phyloP scores from a whole-genome alignment of 2,113 vertebrate genomes.

The Mus pahari region DNA sequence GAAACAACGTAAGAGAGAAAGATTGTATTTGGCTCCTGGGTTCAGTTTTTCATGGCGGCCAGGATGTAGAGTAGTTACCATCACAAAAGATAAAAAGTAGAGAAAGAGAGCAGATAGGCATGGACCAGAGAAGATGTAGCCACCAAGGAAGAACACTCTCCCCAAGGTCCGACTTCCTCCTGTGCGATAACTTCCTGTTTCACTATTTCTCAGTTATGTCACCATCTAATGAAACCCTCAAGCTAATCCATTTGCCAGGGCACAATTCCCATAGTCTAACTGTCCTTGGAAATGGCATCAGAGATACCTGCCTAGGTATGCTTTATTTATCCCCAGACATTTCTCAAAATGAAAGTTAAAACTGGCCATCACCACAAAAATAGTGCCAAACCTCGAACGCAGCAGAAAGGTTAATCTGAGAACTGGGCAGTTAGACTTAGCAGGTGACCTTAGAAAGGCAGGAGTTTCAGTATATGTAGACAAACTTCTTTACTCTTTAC shows the following conservation, averaged over 20 bases:
- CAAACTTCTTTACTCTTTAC: background rate
- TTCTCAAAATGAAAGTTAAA: background rate
- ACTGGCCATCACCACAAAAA: background rate
- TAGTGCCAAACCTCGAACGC: background rate
- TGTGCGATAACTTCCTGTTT: background rate
- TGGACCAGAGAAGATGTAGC: background rate
- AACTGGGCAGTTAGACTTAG: conserved; percentile 6
- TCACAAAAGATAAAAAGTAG: background rate
- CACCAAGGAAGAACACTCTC: background rate
- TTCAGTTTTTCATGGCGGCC: background rate
- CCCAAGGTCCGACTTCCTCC: no score
- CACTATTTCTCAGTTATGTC: background rate
- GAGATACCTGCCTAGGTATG: background rate
- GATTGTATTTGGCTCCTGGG: background rate
- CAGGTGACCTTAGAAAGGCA: background rate
- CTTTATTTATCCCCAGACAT: background rate
- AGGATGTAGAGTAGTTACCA: background rate
- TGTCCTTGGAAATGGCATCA: background rate
- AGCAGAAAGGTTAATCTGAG: conserved; percentile 7
- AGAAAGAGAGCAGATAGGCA: background rate
- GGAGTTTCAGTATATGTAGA: background rate
- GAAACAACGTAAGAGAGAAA: background rate
- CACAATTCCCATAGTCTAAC: background rate
- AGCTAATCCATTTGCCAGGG: background rate
- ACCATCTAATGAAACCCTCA: background rate